Percentiles rank a stretch among this genome's conserved stretches.
Conservation (phyloP, 1,140 invertebrate genomes). For the Drosophila ercepeae region DNA sequence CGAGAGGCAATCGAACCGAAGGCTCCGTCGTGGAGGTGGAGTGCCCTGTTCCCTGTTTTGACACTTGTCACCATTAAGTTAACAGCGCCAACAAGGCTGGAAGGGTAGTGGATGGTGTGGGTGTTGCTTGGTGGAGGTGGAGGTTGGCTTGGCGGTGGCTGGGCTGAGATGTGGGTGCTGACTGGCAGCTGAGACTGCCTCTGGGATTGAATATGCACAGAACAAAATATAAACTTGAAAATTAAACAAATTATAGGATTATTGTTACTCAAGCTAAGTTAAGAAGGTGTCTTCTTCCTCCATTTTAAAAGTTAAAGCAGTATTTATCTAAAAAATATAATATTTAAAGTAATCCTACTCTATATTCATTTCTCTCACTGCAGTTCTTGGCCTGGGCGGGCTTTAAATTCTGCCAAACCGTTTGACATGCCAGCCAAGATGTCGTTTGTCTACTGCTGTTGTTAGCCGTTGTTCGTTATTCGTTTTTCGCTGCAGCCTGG, state of each 20-base stretch:
- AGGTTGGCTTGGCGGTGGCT: slow-evolving; percentile 1
- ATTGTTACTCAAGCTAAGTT: too few species aligned
- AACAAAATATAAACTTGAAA: not conserved
- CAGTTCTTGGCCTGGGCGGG: slow-evolving; percentile 15
- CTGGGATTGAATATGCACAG: slow-evolving; percentile 1
- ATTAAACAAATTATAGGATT: too few species aligned
- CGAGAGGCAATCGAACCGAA: slow-evolving; percentile 38
- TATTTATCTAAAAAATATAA: too few species aligned
- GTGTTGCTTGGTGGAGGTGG: not conserved
- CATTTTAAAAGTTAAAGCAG: too few species aligned
- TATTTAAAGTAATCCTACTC: too few species aligned
- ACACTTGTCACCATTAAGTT: slow-evolving; percentile 82
- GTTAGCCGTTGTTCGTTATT: slow-evolving; percentile 26
- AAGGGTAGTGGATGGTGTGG: slow-evolving; percentile 3
- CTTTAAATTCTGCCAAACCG: slow-evolving; percentile 72
- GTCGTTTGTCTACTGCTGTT: slow-evolving; percentile 45
- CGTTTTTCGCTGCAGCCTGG: slow-evolving; percentile 30
- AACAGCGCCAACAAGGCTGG: slow-evolving; percentile 63
- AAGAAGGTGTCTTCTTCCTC: too few species aligned
- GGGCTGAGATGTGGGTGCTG: not conserved
- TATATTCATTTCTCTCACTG: not conserved
- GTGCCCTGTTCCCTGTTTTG: slow-evolving; percentile 61
- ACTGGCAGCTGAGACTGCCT: slow-evolving; percentile 10
- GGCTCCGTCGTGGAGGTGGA: not conserved
- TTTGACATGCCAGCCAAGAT: slow-evolving; percentile 64